Evolutionary conservation across 1,140 invertebrate species (phyloP), one percentile per base, ranked within the genome.

Genomic region (Cydia amplana): DNA sequence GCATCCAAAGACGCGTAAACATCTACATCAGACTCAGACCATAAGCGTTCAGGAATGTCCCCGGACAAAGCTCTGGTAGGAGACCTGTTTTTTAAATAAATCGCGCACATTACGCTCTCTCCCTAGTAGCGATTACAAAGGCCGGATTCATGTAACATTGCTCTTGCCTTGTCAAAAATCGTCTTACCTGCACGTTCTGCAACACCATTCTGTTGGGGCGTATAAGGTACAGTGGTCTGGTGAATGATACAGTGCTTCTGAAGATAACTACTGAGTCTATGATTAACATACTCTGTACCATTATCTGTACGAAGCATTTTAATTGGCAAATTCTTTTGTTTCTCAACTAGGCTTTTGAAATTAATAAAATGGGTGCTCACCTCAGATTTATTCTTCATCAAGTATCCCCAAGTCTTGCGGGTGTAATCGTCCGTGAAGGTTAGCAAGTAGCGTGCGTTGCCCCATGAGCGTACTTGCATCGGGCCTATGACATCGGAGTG

Each of bases 371-470:
- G 82, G 10, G 86, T 63, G 12, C 87, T 79, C 1, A 91, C 88
- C 43, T 91, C 82, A 72, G 70, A 81, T 82, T 93, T 94, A 2
- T 82, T 79, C 55, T 85, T 87, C n/a, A 94, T 67, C 67, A 93
- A 80, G 74, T 88, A 85, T n/a, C 91, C 82, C 76, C 82, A 84
- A 75, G 85, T 83, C 81, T 90, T 91, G 55, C 87, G 79, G 7
- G 87, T 83, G 72, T 74, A 90, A 32, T 94, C 92, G 81, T 94
- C 93, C 4, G 91, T 93, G 43, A 94, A 91, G 0, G 93, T 91
- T 1, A 93, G 32, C 43, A 91, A 87, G 77, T 92, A 94, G 10
- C 73, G 74, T 6, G 84, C 82, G 16, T 84, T 85, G 43, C 89
- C 87, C 40, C 87, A 55, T 4, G 87, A 91, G 23, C 18, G 72